Conservation (phyloP, 2,797 vertebrate genomes). For the Ciconia nigra region DNA sequence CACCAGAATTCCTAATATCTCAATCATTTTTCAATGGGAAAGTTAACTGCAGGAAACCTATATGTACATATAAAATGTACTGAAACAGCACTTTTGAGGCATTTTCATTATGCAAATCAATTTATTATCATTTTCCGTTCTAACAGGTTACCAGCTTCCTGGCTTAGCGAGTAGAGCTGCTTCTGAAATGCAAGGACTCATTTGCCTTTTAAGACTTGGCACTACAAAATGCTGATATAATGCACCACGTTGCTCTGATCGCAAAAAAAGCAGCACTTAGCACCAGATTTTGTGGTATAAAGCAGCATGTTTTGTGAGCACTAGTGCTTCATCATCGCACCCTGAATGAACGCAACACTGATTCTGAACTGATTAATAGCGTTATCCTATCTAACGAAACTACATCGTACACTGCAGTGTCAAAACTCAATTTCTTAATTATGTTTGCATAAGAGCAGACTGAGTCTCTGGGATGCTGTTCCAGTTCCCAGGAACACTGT, state of each 20-base stretch:
- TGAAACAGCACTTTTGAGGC: background rate
- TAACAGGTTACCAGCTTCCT: background rate
- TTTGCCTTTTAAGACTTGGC: background rate
- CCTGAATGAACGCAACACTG: background rate
- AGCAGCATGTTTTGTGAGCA: background rate
- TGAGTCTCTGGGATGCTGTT: background rate
- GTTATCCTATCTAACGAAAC: background rate
- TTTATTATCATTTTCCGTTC: background rate
- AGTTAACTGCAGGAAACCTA: background rate
- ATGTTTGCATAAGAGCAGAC: background rate
- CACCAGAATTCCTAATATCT: background rate
- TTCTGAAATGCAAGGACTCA: background rate
- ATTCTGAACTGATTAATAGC: slow-evolving; percentile 11
- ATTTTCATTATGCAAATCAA: background rate
- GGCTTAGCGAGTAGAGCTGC: background rate
- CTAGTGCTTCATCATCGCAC: background rate
- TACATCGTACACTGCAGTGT: background rate
- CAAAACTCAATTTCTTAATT: background rate
- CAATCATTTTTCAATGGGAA: background rate
- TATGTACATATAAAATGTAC: background rate
- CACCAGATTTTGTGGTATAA: background rate
- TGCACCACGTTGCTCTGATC: background rate
- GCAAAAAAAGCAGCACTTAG: background rate
- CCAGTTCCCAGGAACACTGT: background rate
- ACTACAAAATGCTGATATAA: background rate